phyloP scores from a whole-genome alignment of 2,797 vertebrate genomes.

The Poecile montanus region DNA sequence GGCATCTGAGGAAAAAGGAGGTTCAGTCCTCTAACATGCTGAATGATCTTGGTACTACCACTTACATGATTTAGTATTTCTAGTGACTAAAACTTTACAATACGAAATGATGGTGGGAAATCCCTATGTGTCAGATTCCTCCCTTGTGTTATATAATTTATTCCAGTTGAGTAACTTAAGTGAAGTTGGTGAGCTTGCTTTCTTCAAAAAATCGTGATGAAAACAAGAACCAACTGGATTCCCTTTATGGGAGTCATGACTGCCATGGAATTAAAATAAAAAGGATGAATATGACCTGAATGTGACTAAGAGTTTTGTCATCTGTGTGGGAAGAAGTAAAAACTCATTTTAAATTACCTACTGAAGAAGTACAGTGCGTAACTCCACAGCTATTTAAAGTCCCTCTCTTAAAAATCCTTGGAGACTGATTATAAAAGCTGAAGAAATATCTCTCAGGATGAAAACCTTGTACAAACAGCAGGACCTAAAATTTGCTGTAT shows the following conservation, averaged over 20 bases:
- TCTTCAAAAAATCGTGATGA: not conserved
- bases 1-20: not conserved
- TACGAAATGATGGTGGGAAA: conserved; percentile 3
- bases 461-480: not conserved
- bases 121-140: not conserved
- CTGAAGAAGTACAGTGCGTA: not conserved
- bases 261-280: not conserved
- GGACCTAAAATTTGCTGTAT: not conserved
- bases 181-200: conserved; percentile 5
- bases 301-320: conserved; percentile 30
- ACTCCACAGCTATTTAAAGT: not conserved
- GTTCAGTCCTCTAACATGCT: not conserved
- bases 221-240: not conserved
- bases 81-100: not conserved
- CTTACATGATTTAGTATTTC: not conserved
- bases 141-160: not conserved
- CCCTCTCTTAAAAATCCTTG: not conserved
- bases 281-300: not conserved
- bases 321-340: conserved; percentile 15
- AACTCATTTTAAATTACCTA: conserved; percentile 16
- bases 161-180: not conserved
- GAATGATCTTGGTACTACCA: not conserved
- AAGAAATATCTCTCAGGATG: not conserved
- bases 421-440: not conserved
- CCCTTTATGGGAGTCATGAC: not conserved